phyloP scores from a whole-genome alignment of 2,888 invertebrate genomes.

The Metellina segmentata region DNA sequence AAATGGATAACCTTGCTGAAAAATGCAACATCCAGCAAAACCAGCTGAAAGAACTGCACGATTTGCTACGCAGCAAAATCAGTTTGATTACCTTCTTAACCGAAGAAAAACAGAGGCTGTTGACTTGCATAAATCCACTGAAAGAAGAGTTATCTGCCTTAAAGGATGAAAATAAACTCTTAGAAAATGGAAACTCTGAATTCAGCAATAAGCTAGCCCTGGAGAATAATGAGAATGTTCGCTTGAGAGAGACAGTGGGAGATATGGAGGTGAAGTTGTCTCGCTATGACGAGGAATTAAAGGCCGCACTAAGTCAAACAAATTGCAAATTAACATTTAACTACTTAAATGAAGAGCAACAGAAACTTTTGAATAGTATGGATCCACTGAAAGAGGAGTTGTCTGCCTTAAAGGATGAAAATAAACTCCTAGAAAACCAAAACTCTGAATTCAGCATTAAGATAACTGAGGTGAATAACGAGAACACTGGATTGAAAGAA shows the following conservation, averaged over 20 bases:
- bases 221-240: background rate
- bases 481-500: conserved; percentile 10
- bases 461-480: background rate
- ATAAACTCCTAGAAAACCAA: background rate
- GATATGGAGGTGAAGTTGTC: conserved; percentile 9
- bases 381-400: conserved; percentile 12
- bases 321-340: background rate
- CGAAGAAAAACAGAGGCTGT: conserved; percentile 40
- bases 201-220: background rate
- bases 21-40: conserved; percentile 30
- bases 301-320: conserved; percentile 37
- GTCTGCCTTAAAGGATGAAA: background rate
- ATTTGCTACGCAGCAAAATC: background rate
- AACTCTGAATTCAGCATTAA: background rate
- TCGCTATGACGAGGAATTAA: background rate
- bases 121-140: background rate
- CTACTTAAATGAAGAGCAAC: conserved; percentile 36
- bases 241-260: background rate
- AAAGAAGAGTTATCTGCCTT: background rate
- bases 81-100: background rate
- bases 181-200: background rate
- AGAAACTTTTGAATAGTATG: background rate
- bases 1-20: conserved; percentile 3
- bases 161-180: background rate
- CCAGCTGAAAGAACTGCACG: conserved; percentile 7